phyloP scores from a whole-genome alignment of 2,888 invertebrate species.

The Apodemia hepburni region DNA sequence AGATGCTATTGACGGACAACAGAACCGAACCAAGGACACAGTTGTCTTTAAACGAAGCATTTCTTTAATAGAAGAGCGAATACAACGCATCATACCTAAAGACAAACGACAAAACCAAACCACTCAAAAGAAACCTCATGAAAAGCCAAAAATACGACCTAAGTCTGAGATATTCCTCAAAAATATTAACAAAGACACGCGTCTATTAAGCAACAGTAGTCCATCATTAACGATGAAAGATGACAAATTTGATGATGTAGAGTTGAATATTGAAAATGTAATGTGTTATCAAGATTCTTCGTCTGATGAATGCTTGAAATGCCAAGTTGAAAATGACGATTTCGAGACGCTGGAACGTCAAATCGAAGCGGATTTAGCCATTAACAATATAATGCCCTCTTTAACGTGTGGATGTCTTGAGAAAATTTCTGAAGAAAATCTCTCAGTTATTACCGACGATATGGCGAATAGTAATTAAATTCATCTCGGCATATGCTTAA shows the following conservation, averaged over 20 bases:
- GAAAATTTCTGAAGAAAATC: conserved; percentile 70
- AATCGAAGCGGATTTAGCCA: conserved; percentile 59
- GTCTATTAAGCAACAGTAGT: conserved; percentile 58
- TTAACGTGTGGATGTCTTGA: conserved; percentile 51
- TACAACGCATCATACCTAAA: conserved; percentile 57
- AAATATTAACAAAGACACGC: conserved; percentile 42
- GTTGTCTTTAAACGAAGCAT: conserved; percentile 68
- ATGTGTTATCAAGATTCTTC: conserved; percentile 69
- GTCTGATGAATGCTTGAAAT: conserved; percentile 63
- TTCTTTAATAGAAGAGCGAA: conserved; percentile 62
- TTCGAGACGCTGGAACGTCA: conserved; percentile 60
- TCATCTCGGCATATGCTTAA: not conserved
- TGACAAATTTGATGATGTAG: conserved; percentile 46
- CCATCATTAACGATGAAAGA: conserved; percentile 50
- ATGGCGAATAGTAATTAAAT: conserved; percentile 24
- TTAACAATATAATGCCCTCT: conserved; percentile 35
- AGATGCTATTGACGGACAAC: conserved; percentile 52
- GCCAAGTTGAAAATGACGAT: conserved; percentile 55
- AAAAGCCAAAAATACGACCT: conserved; percentile 34
- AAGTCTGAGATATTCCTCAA: conserved; percentile 43
- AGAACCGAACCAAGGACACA: conserved; percentile 47
- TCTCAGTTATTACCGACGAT: conserved; percentile 55
- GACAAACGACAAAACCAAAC: conserved; percentile 42
- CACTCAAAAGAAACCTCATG: conserved; percentile 39
- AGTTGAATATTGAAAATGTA: conserved; percentile 65